Conservation (phyloP, 2,113 vertebrate genomes). For the Spizaetus ornatus region DNA sequence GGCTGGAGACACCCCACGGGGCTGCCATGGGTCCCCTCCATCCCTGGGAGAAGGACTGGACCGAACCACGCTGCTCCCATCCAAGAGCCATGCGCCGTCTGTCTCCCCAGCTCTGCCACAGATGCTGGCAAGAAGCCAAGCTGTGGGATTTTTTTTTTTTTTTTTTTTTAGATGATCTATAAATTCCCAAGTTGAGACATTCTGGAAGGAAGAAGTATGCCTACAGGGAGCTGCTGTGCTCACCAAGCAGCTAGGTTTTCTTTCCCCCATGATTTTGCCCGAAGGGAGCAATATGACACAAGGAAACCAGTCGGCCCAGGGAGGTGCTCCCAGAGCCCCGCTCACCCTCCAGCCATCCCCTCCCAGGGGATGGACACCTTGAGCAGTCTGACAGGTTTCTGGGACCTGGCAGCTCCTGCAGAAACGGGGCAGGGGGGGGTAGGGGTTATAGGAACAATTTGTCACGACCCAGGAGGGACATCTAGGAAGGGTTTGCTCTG, state of each 20-base stretch:
- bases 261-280: not conserved
- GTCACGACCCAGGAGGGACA: not conserved
- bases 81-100: not conserved
- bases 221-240: not conserved
- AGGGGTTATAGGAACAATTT: not conserved
- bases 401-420: not conserved
- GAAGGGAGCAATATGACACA: not conserved
- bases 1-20: fast-evolving
- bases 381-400: fast-evolving
- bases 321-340: not conserved
- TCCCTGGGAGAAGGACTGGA: not conserved
- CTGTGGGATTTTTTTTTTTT: not conserved
- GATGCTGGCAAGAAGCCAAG: not conserved
- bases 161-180: not conserved
- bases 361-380: not conserved
- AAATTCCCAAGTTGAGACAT: constrained; percentile 25
- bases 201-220: not conserved
- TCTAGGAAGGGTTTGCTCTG: not conserved
- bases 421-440: too few species aligned
- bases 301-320: fast-evolving
- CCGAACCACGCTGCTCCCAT: not conserved
- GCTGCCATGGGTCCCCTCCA: not conserved
- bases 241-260: not conserved
- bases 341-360: not conserved
- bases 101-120: not conserved